phyloP scores from a whole-genome alignment of 2,888 invertebrate genomes.

The Didymodactylos carnosus region DNA sequence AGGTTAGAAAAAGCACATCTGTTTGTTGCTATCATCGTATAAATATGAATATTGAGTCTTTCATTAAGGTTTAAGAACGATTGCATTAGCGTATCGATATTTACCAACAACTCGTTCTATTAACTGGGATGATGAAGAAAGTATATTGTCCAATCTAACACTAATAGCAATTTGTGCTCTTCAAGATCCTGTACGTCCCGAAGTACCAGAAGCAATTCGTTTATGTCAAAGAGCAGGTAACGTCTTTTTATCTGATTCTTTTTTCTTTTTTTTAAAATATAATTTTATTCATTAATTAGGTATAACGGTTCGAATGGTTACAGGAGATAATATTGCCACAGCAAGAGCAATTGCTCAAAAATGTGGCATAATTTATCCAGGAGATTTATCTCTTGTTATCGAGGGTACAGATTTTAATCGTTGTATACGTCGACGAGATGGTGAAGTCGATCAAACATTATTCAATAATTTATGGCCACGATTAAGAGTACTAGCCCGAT shows the following conservation, averaged over 20 bases:
- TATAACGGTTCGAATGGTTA: constrained; percentile 96
- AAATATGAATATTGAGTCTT: too few species aligned
- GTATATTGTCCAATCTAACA: constrained; percentile 59
- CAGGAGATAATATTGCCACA: constrained; percentile 96
- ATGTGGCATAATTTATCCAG: constrained; percentile 80
- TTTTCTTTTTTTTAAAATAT: too few species aligned
- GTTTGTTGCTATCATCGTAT: too few species aligned
- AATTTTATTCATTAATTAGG: too few species aligned
- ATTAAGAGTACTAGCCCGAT: constrained; percentile 6
- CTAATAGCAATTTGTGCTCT: constrained; percentile 90
- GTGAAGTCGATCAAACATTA: constrained; percentile 15
- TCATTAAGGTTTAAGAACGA: constrained; percentile 86
- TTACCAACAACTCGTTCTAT: too few species aligned
- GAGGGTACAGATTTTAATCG: constrained; percentile 94
- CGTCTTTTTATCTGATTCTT: too few species aligned
- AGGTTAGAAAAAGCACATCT: too few species aligned
- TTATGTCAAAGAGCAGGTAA: constrained; percentile 92
- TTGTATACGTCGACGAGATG: constrained; percentile 42
- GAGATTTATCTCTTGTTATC: constrained; percentile 79
- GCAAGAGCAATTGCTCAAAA: constrained; percentile 89
- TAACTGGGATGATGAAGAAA: neutral
- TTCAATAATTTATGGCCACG: constrained; percentile 6
- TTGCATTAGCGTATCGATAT: constrained; percentile 79
- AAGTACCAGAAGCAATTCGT: constrained; percentile 60
- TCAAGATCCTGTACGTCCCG: constrained; percentile 42